phyloP scores from a whole-genome alignment of 2,888 invertebrate genomes.

The Anagyrus pseudococci region DNA sequence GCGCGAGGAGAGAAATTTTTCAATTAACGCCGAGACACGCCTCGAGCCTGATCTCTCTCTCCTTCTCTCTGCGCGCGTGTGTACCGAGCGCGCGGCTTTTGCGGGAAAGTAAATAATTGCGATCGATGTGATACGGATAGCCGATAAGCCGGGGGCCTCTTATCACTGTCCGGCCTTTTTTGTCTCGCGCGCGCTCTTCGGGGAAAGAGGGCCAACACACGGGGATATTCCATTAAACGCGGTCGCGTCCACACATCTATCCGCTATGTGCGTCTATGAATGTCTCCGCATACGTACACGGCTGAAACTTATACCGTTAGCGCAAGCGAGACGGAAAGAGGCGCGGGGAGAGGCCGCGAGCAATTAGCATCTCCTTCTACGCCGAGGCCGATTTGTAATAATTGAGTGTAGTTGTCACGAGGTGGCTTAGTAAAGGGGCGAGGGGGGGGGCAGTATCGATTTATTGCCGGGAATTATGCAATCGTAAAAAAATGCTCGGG shows the following conservation, averaged over 20 bases:
- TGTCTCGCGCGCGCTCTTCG: no score
- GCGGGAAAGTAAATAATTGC: neutral
- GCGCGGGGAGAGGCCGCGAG: neutral
- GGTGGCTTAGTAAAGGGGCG: no score
- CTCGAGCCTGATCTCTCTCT: neutral
- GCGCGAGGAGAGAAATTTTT: neutral
- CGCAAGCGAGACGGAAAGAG: neutral
- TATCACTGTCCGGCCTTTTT: neutral
- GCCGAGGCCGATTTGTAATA: slow-evolving; percentile 22
- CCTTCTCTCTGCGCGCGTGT: no score
- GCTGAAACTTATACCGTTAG: neutral
- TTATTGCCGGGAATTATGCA: slow-evolving; percentile 5
- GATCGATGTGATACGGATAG: neutral
- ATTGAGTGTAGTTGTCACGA: slow-evolving; percentile 26
- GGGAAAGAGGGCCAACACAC: no score
- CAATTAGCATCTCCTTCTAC: slow-evolving; percentile 17
- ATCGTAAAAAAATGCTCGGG: neutral
- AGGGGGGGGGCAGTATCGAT: neutral
- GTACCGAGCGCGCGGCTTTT: neutral
- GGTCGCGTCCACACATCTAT: no score
- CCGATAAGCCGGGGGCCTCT: neutral
- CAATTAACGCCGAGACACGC: neutral
- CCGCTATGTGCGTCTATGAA: no score
- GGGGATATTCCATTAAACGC: no score
- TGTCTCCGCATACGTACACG: no score